Base-by-base conservation (phyloP, 2,888 invertebrate species). In the Lottia gigantea region DNA sequence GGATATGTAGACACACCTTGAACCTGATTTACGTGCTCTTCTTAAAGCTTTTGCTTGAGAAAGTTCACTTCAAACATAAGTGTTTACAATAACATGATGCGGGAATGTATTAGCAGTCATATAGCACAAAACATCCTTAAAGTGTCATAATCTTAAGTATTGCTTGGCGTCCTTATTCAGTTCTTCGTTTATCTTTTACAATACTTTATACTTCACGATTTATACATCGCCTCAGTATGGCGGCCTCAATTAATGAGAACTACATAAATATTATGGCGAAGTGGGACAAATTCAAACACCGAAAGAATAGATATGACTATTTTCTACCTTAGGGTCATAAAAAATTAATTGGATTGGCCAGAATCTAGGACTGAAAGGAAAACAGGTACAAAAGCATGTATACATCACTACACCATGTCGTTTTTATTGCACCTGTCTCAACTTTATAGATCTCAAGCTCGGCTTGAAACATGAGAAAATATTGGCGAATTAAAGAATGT, bases 31-130 rank as follows among this genome's bases (percentile, higher is more conserved):
- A 23, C 55, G 19, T 55, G 11, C 55, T 55, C 55, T 55, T 55
- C 55, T 40, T 11, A 40, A 40, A 40, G 19, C 55, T 55, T 19
- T 55, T 55, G 55, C 55, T 55, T 55, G 55, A 55, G 55, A 55
- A 55, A 55, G 55, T 55, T 55, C 55, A 55, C 55, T 55, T 55
- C 40, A 55, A 55, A 55, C 55, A 23, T 55, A 55, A 55, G 55
- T 55, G 55, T 55, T 55, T 55, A 55, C 55, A 55, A 55, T 55
- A 55, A 55, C 55, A 55, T 55, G 55, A 55, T 55, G 55, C 55
- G 23, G 55, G 55, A 55, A 23, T 23, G 19, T 55, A 55, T 55
- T 23, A 55, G 55, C 19, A 55, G 55, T 55, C 23, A 23, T 55
- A 55, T 11, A 55, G 55, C 55, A 55, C 55, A 55, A 55, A 55